A percentile compares a stretch with the other conserved stretches of the same genome.
phyloP scores from a whole-genome alignment of 2,888 invertebrate genomes.

The Yponomeuta sedellus region DNA sequence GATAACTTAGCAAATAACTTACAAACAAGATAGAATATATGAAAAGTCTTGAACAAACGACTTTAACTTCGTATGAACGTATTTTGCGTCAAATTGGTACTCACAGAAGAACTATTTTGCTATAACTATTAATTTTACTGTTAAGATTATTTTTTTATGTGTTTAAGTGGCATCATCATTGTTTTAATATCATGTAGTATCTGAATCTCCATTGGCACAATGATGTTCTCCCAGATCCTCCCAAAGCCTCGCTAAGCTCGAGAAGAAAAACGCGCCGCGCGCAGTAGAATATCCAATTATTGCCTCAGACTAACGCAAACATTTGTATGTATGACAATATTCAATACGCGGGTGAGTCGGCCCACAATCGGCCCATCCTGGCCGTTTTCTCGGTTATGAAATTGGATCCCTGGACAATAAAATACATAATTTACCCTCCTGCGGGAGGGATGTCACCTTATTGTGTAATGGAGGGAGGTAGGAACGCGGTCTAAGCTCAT shows the following conservation, averaged over 20 bases:
- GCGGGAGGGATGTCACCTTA: conserved; percentile 46
- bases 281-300: conserved; percentile 11
- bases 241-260: neutral
- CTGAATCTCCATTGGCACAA: neutral
- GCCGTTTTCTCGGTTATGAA: conserved; percentile 46
- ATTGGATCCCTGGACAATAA: conserved; percentile 61
- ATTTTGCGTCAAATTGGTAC: too few species aligned
- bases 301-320: conserved; percentile 21
- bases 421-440: conserved; percentile 61
- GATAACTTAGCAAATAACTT: too few species aligned
- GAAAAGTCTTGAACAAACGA: too few species aligned
- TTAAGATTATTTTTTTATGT: too few species aligned
- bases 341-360: conserved; percentile 39
- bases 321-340: conserved; percentile 62
- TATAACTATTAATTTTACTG: too few species aligned
- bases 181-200: too few species aligned
- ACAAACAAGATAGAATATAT: too few species aligned
- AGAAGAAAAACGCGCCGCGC: neutral
- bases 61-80: too few species aligned
- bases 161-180: too few species aligned
- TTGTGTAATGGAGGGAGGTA: conserved; percentile 40
- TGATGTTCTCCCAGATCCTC: neutral
- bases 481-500: neutral
- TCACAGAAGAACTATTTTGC: too few species aligned
- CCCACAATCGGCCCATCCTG: conserved; percentile 18